Evolutionary conservation across 2,888 invertebrate genomes (phyloP).

Genomic region (Oscheius sp.): DNA sequence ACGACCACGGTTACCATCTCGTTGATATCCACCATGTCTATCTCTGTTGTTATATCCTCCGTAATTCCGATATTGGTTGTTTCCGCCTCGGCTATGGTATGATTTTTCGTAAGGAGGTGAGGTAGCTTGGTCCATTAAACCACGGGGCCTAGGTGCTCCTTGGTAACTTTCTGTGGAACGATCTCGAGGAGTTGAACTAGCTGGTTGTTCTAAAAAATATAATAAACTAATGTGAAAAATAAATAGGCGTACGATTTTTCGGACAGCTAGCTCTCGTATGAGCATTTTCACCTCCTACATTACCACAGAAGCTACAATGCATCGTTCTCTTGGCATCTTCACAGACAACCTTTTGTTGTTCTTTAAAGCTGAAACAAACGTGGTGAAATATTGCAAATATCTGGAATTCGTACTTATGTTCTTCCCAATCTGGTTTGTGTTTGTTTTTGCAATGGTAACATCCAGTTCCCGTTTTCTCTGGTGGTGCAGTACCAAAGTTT

Average conservation of each 20-base stretch:
- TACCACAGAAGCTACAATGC: constrained; percentile 10
- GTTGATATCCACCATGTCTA: not conserved
- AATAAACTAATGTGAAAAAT: not conserved
- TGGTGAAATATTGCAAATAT: not conserved
- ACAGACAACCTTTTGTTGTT: constrained; percentile 14
- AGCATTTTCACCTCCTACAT: constrained; percentile 16
- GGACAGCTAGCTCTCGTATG: constrained; percentile 9
- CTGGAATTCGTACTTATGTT: not conserved
- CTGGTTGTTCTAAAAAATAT: not conserved
- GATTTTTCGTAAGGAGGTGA: not conserved
- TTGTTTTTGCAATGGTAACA: not conserved
- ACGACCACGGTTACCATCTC: not conserved
- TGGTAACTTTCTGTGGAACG: too few species aligned
- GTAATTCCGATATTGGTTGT: too few species aligned
- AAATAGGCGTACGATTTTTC: not conserved
- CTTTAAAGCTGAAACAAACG: not conserved
- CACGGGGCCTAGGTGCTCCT: not conserved
- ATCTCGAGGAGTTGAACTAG: not conserved
- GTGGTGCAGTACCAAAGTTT: too few species aligned
- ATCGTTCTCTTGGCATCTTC: constrained; percentile 1
- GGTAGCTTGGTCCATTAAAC: not conserved
- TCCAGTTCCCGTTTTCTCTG: not conserved
- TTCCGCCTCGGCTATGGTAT: not conserved
- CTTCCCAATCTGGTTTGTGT: not conserved
- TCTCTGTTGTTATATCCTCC: too few species aligned